These are phyloP conservation scores for Colletes collaris DNA, from an alignment of 2,888 invertebrate species.

Conservation along the genomic window DNA sequence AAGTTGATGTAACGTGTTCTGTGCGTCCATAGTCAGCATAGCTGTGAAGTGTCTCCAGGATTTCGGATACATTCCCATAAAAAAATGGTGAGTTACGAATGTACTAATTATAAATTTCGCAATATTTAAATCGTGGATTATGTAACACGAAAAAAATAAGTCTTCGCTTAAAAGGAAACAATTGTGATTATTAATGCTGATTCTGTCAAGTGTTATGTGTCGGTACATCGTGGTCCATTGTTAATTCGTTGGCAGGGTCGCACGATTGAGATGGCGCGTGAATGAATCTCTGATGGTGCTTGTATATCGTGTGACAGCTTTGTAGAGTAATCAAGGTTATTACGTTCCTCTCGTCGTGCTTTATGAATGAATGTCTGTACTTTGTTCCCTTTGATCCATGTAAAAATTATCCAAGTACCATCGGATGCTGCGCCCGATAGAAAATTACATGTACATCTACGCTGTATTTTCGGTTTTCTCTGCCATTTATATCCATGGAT, in stretches of 20 bases:
- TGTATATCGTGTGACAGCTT: slow-evolving; percentile 37
- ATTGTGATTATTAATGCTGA: neutral
- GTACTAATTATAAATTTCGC: neutral
- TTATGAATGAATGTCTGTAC: slow-evolving; percentile 49
- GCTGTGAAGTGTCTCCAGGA: slow-evolving; percentile 21
- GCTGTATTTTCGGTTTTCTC: neutral
- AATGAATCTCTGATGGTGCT: slow-evolving; percentile 40
- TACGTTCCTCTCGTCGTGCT: slow-evolving; percentile 31
- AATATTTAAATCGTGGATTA: slow-evolving; percentile 5
- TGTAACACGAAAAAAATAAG: slow-evolving; percentile 2
- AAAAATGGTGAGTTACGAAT: slow-evolving; percentile 44
- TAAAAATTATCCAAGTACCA: slow-evolving; percentile 37
- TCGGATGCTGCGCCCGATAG: slow-evolving; percentile 18
- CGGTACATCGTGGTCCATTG: neutral
- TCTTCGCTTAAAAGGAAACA: neutral
- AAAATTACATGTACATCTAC: slow-evolving; percentile 3
- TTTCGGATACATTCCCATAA: slow-evolving; percentile 39
- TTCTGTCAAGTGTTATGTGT: neutral
- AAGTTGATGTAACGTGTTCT: slow-evolving; percentile 62
- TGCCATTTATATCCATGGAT: neutral
- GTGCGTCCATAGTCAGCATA: slow-evolving; percentile 50
- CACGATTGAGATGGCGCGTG: slow-evolving; percentile 9
- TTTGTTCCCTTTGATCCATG: slow-evolving; percentile 42
- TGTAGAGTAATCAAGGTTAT: slow-evolving; percentile 50
- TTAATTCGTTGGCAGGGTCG: slow-evolving; percentile 5